Evolutionary conservation across 2,888 invertebrate species (phyloP).

Genomic region (Sylvicola fuscatus): DNA sequence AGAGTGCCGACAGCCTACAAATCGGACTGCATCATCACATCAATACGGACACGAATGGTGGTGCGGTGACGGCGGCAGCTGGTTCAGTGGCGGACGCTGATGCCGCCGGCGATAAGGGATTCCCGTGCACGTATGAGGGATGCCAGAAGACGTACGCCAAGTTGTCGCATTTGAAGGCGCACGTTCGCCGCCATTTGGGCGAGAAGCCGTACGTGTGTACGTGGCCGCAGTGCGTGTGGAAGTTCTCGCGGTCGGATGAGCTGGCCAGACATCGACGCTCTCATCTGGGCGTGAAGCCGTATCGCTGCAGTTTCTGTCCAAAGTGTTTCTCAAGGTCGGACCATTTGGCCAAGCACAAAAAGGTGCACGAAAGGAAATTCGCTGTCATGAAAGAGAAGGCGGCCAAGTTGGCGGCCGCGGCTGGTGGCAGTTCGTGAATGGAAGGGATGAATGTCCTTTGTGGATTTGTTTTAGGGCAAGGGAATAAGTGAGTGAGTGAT

Average conservation of each 20-base stretch:
- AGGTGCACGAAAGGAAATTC: constrained; percentile 51
- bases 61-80: background rate
- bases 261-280: constrained; percentile 79
- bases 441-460: too few species aligned
- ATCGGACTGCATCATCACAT: constrained; percentile 3
- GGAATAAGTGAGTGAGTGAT: too few species aligned
- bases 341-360: constrained; percentile 81
- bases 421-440: too few species aligned
- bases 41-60: background rate
- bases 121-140: constrained; percentile 44
- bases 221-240: constrained; percentile 73
- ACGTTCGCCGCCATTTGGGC: constrained; percentile 62
- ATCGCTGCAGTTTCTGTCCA: constrained; percentile 68
- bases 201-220: constrained; percentile 54
- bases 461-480: too few species aligned
- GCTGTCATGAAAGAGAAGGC: constrained; percentile 17
- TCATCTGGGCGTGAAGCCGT: constrained; percentile 91
- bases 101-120: constrained; percentile 28
- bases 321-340: constrained; percentile 87
- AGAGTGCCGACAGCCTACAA: constrained; percentile 23
- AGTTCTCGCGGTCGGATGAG: constrained; percentile 88
- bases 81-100: constrained; percentile 1
- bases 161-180: constrained; percentile 76
- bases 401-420: background rate
- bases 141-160: constrained; percentile 74